Evolutionary conservation across 2,113 vertebrate species (phyloP).

Genomic region (Muntiacus reevesi): DNA sequence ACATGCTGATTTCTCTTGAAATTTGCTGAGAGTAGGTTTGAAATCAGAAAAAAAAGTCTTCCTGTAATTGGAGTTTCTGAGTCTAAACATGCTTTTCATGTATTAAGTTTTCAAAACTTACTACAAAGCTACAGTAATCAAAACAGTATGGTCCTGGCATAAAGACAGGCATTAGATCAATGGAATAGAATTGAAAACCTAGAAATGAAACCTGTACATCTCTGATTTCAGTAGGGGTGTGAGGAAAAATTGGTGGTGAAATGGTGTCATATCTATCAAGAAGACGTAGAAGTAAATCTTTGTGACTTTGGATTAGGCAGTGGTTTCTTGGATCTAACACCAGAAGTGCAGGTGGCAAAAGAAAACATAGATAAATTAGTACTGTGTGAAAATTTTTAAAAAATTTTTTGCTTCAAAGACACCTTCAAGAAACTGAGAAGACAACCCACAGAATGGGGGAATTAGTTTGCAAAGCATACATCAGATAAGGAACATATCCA

Average conservation of each 20-base stretch:
- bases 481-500: neutral
- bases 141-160: neutral
- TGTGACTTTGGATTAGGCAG: neutral
- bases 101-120: neutral
- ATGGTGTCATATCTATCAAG: neutral
- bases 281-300: neutral
- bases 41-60: neutral
- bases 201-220: neutral
- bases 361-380: neutral
- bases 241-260: neutral
- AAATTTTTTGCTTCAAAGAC: neutral
- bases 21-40: slow-evolving; percentile 37
- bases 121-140: neutral
- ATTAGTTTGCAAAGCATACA: neutral
- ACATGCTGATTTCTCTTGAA: neutral
- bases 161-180: neutral
- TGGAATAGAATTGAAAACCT: neutral
- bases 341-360: neutral
- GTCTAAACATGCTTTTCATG: neutral
- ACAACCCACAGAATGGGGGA: neutral
- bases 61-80: neutral
- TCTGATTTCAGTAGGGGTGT: neutral
- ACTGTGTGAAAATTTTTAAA: neutral
- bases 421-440: neutral
- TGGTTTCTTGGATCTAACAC: neutral